Conservation (phyloP, 64 coral and sea anemone genomes). For the Trachythela sp. region DNA sequence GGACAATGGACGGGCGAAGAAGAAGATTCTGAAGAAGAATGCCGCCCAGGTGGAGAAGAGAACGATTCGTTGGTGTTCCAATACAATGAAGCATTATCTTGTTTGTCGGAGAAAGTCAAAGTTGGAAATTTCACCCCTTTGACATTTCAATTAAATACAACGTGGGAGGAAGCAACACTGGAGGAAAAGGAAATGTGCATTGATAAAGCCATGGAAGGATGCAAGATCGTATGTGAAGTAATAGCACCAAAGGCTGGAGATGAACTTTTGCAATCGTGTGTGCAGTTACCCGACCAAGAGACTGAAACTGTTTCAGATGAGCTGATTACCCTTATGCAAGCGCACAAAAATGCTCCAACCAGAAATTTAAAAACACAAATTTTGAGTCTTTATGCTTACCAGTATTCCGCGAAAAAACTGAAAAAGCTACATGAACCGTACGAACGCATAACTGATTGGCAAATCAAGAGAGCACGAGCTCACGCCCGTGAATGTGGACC, state of each 20-base stretch:
- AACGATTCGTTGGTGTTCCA: not conserved
- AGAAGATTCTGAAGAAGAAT: too few species aligned
- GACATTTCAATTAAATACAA: conserved; percentile 9
- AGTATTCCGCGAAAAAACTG: not conserved
- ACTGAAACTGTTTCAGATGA: not conserved
- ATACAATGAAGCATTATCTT: conserved; percentile 3
- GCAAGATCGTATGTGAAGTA: not conserved
- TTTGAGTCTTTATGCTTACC: conserved; percentile 24
- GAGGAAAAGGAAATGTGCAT: conserved; percentile 12
- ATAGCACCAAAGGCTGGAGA: conserved; percentile 29
- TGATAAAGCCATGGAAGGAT: conserved; percentile 15
- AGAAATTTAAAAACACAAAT: conserved; percentile 31
- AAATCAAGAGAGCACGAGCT: conserved; percentile 26
- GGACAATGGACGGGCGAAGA: not conserved
- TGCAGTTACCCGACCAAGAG: not conserved
- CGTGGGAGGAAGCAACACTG: conserved; percentile 19
- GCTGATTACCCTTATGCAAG: not conserved
- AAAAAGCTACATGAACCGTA: conserved; percentile 20
- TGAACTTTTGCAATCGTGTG: conserved; percentile 24
- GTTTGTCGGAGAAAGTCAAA: not conserved
- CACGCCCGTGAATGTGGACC: conserved; percentile 20
- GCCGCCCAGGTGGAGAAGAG: too few species aligned
- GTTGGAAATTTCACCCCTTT: not conserved
- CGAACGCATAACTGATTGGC: conserved; percentile 16
- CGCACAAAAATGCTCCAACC: conserved; percentile 14